These are phyloP conservation scores for Conus ventricosus DNA, from an alignment of 1,140 invertebrate genomes.

Conservation along the genomic window DNA sequence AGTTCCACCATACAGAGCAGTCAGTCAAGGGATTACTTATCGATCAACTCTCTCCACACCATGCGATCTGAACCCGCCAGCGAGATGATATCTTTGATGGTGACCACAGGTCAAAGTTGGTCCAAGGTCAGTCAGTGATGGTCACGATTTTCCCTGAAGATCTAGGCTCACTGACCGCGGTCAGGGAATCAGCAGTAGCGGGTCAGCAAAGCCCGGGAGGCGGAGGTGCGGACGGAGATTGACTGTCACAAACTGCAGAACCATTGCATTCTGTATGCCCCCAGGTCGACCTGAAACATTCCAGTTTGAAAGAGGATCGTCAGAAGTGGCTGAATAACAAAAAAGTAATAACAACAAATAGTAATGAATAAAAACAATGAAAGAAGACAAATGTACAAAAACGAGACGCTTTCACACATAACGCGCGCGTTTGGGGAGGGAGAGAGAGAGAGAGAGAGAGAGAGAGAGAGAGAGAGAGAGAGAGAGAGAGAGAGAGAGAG, in stretches of 20 bases:
- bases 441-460: too few relatives aligned
- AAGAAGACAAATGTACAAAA: too few relatives aligned
- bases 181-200: not conserved
- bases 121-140: not conserved
- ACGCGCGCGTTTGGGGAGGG: not conserved
- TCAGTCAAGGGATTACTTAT: too few relatives aligned
- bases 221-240: too few relatives aligned
- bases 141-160: not conserved
- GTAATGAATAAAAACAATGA: not conserved
- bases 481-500: too few relatives aligned
- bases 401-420: not conserved
- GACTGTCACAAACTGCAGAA: constrained; percentile 45
- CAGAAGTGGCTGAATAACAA: not conserved
- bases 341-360: not conserved
- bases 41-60: too few relatives aligned
- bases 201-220: too few relatives aligned
- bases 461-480: too few relatives aligned
- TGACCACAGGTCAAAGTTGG: not conserved
- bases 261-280: constrained; percentile 44
- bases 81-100: constrained; percentile 5
- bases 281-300: not conserved
- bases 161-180: not conserved
- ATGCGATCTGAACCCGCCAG: too few relatives aligned
- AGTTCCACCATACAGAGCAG: not conserved
- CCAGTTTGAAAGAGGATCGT: not conserved